A percentile compares a stretch with the other conserved stretches of the same genome.
Evolutionary conservation across 2,797 vertebrate species (phyloP).

Genomic region (Eulemur mongoz): DNA sequence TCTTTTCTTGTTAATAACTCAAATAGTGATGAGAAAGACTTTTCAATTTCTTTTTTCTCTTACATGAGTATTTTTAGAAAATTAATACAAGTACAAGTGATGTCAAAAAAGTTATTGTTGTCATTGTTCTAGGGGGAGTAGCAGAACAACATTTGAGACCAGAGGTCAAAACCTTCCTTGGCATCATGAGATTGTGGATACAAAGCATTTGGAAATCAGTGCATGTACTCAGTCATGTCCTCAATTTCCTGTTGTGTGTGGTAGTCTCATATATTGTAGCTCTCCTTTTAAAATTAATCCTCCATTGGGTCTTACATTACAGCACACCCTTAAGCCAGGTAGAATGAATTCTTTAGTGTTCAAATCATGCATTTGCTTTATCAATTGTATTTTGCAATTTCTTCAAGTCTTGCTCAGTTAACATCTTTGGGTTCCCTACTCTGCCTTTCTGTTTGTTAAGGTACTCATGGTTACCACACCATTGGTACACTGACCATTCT

Average conservation of each 20-base stretch:
- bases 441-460: constrained; percentile 74
- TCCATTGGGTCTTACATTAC: background rate
- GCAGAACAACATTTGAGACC: constrained; percentile 50
- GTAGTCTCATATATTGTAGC: background rate
- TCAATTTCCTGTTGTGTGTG: background rate
- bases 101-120: constrained; percentile 51
- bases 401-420: constrained; percentile 43
- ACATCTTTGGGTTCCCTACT: constrained; percentile 52
- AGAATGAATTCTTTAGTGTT: constrained; percentile 39
- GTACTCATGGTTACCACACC: constrained; percentile 71
- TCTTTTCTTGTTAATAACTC: constrained; percentile 61
- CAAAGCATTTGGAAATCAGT: constrained; percentile 48
- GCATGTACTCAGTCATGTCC: background rate
- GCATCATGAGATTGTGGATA: background rate
- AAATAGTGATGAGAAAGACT: constrained; percentile 65
- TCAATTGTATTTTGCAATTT: background rate
- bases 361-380: constrained; percentile 55
- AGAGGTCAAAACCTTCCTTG: constrained; percentile 49
- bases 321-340: constrained; percentile 9
- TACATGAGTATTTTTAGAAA: constrained; percentile 63
- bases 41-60: constrained; percentile 64
- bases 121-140: constrained; percentile 33
- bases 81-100: constrained; percentile 46
- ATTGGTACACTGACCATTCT: constrained; percentile 79
- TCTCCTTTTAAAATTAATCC: constrained; percentile 69